Evolutionary conservation across 2,113 vertebrate species (phyloP).

Genomic region (Macaca mulatta): DNA sequence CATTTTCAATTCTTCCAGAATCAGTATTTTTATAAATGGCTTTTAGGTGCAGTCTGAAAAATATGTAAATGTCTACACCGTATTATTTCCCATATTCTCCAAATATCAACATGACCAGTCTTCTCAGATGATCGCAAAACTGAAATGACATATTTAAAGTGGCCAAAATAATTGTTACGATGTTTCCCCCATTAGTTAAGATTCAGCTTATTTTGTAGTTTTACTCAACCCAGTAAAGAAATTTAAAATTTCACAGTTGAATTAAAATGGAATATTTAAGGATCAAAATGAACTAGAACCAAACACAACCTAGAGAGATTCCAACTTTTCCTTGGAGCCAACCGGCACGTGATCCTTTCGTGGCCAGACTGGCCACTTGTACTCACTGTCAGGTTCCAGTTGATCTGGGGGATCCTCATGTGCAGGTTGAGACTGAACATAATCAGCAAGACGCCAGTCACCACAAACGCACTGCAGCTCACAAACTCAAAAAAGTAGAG

Average conservation of each 20-base stretch:
- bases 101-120: neutral
- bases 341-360: neutral
- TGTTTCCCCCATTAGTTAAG: neutral
- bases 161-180: neutral
- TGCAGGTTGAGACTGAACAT: slow-evolving; percentile 95
- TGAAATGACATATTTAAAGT: slow-evolving; percentile 28
- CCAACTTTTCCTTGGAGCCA: neutral
- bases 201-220: slow-evolving; percentile 9
- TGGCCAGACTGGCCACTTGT: neutral
- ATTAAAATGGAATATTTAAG: neutral
- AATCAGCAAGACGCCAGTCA: slow-evolving; percentile 94
- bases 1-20: slow-evolving; percentile 46
- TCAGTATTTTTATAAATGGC: neutral
- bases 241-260: neutral
- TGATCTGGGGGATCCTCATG: slow-evolving; percentile 94
- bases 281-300: neutral
- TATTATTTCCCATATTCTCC: neutral
- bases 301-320: neutral
- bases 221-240: slow-evolving; percentile 5
- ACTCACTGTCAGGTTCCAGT: slow-evolving; percentile 97
- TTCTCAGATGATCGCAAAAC: neutral
- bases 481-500: slow-evolving; percentile 99
- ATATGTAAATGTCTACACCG: neutral
- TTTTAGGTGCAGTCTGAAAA: slow-evolving; percentile 12
- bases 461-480: slow-evolving; percentile 96